A percentile compares a stretch with the other conserved stretches of the same genome.
These are phyloP conservation scores for Cetonia aurata DNA, from an alignment of 2,888 invertebrate genomes.

Conservation along the genomic window DNA sequence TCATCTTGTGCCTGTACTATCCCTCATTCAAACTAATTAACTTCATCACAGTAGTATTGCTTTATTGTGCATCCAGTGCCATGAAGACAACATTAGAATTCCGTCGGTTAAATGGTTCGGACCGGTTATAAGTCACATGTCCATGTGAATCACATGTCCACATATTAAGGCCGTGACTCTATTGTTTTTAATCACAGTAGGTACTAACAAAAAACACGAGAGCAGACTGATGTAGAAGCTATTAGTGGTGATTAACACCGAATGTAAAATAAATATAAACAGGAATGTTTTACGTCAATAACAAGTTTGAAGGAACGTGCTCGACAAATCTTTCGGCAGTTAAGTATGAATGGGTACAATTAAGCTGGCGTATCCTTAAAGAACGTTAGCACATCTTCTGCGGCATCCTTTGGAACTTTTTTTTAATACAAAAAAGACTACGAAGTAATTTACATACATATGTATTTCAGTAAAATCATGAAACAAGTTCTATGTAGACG, in stretches of 20 bases:
- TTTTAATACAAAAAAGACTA: no score
- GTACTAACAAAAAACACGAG: conserved; percentile 43
- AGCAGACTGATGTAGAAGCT: conserved; percentile 9
- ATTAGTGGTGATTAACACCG: conserved; percentile 38
- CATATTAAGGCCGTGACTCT: conserved; percentile 29
- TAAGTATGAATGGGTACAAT: conserved; percentile 8
- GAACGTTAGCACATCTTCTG: no score
- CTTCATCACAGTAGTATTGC: conserved; percentile 2
- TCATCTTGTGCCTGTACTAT: neutral
- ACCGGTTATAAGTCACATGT: conserved; percentile 14
- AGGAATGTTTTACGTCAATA: conserved; percentile 32
- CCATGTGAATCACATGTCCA: conserved; percentile 1
- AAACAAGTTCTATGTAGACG: no score
- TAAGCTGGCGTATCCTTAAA: no score
- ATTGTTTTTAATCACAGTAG: conserved; percentile 39
- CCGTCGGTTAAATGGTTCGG: conserved; percentile 17
- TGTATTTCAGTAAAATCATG: no score
- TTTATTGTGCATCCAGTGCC: conserved; percentile 14
- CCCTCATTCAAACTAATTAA: conserved; percentile 13
- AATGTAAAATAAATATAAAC: conserved; percentile 32
- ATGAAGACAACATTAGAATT: neutral
- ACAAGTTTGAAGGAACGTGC: conserved; percentile 19
- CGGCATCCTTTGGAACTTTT: no score
- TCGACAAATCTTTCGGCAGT: conserved; percentile 5
- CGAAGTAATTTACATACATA: no score